Evolutionary conservation across 2,888 invertebrate species (phyloP), one percentile per base, ranked within the genome.

Genomic region (Cryptus armator): DNA sequence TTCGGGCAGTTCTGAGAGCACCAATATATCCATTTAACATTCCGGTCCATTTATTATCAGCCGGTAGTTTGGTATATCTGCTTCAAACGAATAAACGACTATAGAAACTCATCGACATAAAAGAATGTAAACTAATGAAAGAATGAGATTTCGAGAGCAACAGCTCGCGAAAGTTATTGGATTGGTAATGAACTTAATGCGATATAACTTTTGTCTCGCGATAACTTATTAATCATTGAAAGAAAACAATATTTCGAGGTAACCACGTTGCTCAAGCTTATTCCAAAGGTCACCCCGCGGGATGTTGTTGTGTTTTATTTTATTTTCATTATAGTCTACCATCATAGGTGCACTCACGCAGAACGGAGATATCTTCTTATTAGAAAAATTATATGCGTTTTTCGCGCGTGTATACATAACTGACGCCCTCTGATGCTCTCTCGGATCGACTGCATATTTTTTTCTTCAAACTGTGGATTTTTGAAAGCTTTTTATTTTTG

Each of bases 361-460:
- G 19, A 19, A 19, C 19, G 19, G 19, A 19, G 19, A 19, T 46
- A n/a, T n/a, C n/a, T n/a, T n/a, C n/a, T n/a, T n/a, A n/a, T n/a
- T n/a, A n/a, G 7, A 24, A 14, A 29, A 72, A 59, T 1, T 43
- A 53, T 7, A 37, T 46, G 19, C 9, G 44, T 43, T 56, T 6
- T 2, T 44, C 32, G 24, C 72, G n/a, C 24, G 4, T 24, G 1
- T 16, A 19, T 3, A 32, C 46, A 12, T 16, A 16, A n/a, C n/a
- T 29, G 46, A 7, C n/a, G 29, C n/a, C 12, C n/a, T 24, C n/a
- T n/a, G n/a, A n/a, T n/a, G 51, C 37, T 48, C 16, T 37, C 48
- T 66, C 64, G 37, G 14, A 32, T 64, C 75, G 48, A 62, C 32
- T 16, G 62, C n/a, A 72, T 62, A 64, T 75, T 80, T 71, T 83